These are phyloP conservation scores for Drosophila leontia DNA, from an alignment of 1,140 invertebrate species.

Conservation along the genomic window DNA sequence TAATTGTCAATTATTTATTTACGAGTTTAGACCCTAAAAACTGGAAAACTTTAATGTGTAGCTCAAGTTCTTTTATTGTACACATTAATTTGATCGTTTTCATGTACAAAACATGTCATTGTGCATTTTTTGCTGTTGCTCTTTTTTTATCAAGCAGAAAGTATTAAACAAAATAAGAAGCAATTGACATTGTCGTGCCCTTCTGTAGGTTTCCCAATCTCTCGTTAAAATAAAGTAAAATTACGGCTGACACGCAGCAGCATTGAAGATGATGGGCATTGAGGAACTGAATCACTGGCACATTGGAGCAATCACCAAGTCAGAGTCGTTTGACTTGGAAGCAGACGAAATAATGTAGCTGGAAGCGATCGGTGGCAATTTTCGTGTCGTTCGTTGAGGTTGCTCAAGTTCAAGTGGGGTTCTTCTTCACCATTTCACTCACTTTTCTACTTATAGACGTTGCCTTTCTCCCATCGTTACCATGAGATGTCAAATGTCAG, in stretches of 20 bases:
- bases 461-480: slow-evolving; percentile 8
- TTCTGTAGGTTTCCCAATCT: slow-evolving; percentile 25
- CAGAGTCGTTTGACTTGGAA: slow-evolving; percentile 11
- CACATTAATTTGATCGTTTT: slow-evolving; percentile 1
- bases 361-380: slow-evolving; percentile 29
- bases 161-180: slow-evolving; percentile 8
- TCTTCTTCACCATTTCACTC: too few species aligned
- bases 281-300: slow-evolving; percentile 29
- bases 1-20: background rate
- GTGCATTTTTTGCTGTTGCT: slow-evolving; percentile 1
- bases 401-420: slow-evolving; percentile 50
- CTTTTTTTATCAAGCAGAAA: slow-evolving; percentile 5
- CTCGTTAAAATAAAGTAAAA: slow-evolving; percentile 32
- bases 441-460: background rate
- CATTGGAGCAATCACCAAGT: slow-evolving; percentile 37
- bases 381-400: slow-evolving; percentile 28
- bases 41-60: background rate
- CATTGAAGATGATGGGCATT: slow-evolving; percentile 4
- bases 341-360: slow-evolving; percentile 23
- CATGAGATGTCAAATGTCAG: slow-evolving; percentile 68
- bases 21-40: background rate
- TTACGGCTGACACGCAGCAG: slow-evolving; percentile 41
- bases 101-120: slow-evolving; percentile 9
- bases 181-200: slow-evolving; percentile 56
- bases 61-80: slow-evolving; percentile 4